Conservation (phyloP, 1,140 invertebrate genomes). For the Phenacoccus solenopsis region DNA sequence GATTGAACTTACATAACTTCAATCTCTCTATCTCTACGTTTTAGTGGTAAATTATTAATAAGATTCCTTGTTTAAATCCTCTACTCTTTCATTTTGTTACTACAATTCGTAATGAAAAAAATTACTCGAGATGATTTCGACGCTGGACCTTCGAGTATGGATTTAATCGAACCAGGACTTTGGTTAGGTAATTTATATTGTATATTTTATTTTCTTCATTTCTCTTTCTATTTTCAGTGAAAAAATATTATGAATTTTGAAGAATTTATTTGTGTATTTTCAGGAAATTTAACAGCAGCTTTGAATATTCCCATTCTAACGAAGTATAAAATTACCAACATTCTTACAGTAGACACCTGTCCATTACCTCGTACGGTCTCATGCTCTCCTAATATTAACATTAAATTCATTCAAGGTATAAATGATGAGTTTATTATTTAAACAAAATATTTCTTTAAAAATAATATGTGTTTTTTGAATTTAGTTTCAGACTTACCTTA, state of each 20-base stretch:
- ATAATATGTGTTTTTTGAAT: slow-evolving; percentile 4
- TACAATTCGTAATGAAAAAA: slow-evolving; percentile 17
- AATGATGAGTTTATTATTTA: slow-evolving; percentile 7
- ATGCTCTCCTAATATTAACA: slow-evolving; percentile 47
- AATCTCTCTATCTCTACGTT: background rate
- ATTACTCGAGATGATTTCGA: slow-evolving; percentile 39
- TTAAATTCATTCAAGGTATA: slow-evolving; percentile 63
- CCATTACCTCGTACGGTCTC: slow-evolving; percentile 59
- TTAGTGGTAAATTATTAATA: background rate
- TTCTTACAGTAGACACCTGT: slow-evolving; percentile 68
- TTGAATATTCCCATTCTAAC: slow-evolving; percentile 53
- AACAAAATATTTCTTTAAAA: slow-evolving; percentile 32
- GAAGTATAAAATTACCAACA: slow-evolving; percentile 53
- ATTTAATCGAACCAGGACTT: slow-evolving; percentile 54
- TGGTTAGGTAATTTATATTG: slow-evolving; percentile 44
- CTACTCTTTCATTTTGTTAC: background rate
- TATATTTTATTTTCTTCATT: slow-evolving; percentile 8
- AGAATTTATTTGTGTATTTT: slow-evolving; percentile 23
- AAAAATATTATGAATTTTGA: slow-evolving; percentile 8
- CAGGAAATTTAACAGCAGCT: slow-evolving; percentile 65
- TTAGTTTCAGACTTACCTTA: slow-evolving; percentile 60
- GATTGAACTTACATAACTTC: background rate
- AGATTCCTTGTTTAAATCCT: too few relatives aligned
- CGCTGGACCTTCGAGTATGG: slow-evolving; percentile 48
- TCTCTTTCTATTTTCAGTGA: background rate